Evolutionary conservation across 2,797 vertebrate genomes (phyloP).

Genomic region (Crenichthys baileyi): DNA sequence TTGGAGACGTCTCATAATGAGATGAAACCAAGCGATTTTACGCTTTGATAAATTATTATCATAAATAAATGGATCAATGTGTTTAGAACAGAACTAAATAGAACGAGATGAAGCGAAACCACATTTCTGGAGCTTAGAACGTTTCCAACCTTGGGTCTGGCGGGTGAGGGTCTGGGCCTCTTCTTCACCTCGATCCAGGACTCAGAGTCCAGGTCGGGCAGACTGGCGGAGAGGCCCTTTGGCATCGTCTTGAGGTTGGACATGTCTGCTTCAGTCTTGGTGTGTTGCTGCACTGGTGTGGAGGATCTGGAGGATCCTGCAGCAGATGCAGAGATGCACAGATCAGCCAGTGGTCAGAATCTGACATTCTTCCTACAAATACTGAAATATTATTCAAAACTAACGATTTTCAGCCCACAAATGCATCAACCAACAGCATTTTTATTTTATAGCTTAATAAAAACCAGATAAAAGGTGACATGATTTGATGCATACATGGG

Average conservation of each 20-base stretch:
- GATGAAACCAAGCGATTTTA: neutral
- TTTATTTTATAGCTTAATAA: too few species aligned
- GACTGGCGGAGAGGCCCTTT: conserved; percentile 94
- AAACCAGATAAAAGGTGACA: neutral
- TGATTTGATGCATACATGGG: neutral
- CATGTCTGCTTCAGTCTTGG: conserved; percentile 85
- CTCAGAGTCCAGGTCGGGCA: conserved; percentile 96
- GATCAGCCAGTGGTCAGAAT: neutral
- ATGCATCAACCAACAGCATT: too few species aligned
- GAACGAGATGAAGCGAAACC: neutral
- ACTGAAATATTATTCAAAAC: too few species aligned
- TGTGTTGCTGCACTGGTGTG: conserved; percentile 74
- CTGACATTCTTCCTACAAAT: too few species aligned
- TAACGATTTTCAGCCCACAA: too few species aligned
- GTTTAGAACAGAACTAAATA: neutral
- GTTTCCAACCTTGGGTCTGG: conserved; percentile 86
- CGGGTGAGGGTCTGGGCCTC: conserved; percentile 91
- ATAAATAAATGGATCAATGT: neutral
- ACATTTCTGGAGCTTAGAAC: conserved; percentile 2
- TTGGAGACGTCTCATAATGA: neutral
- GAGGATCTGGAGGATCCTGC: conserved; percentile 85
- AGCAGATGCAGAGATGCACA: conserved; percentile 30
- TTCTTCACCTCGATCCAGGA: conserved; percentile 99
- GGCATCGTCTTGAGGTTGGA: conserved; percentile 97
- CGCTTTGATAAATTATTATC: neutral